These are phyloP conservation scores for Melospiza georgiana DNA, from an alignment of 2,113 vertebrate genomes.

Conservation along the genomic window DNA sequence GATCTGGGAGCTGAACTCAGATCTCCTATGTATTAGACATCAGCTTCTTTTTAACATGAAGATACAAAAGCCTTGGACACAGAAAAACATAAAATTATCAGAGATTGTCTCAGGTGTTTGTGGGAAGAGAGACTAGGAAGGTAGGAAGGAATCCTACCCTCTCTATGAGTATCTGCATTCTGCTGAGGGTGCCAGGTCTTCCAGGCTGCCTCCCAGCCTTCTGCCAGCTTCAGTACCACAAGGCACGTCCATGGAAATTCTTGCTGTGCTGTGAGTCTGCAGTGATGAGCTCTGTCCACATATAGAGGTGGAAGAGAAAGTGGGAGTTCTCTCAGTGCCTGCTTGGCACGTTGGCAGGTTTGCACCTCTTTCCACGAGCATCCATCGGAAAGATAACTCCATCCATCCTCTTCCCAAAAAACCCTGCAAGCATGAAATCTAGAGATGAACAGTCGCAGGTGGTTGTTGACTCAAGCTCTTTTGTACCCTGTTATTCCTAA, in stretches of 20 bases:
- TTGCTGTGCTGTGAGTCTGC: background rate
- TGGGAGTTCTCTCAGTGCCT: background rate
- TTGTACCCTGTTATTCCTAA: background rate
- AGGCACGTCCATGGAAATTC: background rate
- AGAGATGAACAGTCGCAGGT: background rate
- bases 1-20: background rate
- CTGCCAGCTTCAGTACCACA: background rate
- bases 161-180: background rate
- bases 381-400: background rate
- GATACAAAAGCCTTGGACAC: background rate
- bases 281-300: background rate
- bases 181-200: background rate
- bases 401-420: background rate
- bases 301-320: background rate
- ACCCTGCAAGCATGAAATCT: background rate
- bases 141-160: background rate
- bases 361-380: background rate
- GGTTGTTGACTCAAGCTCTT: constrained; percentile 1
- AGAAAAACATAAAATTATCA: background rate
- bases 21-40: background rate
- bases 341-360: background rate
- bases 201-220: background rate
- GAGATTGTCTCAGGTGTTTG: background rate
- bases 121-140: background rate
- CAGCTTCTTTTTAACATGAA: background rate